These are phyloP conservation scores for Chaenodraco wilsoni DNA, from an alignment of 2,797 vertebrate genomes.

Conservation along the genomic window DNA sequence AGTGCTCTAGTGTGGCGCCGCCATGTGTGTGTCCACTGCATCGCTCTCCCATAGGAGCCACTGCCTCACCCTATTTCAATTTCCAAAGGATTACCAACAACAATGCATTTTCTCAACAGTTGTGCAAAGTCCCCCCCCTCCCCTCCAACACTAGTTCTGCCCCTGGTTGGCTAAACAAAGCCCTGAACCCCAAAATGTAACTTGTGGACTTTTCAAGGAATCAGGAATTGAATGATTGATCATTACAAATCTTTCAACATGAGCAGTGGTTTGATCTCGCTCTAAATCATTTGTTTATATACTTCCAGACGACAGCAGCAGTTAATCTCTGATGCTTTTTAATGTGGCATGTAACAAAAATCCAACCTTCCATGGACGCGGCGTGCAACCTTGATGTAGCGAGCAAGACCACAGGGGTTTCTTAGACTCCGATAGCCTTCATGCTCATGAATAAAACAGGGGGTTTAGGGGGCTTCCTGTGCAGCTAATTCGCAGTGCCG, in stretches of 20 bases:
- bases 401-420: conserved; percentile 86
- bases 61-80: conserved; percentile 67
- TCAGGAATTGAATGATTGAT: conserved; percentile 70
- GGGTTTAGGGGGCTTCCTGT: conserved; percentile 87
- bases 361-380: conserved; percentile 73
- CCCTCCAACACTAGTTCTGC: conserved; percentile 30
- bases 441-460: conserved; percentile 89
- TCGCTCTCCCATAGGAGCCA: conserved; percentile 45
- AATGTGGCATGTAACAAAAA: conserved; percentile 63
- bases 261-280: conserved; percentile 47
- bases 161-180: conserved; percentile 61
- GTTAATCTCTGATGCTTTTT: conserved; percentile 81
- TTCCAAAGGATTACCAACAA: conserved; percentile 79
- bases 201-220: conserved; percentile 63
- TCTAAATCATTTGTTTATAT: conserved; percentile 67
- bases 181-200: conserved; percentile 59
- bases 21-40: conserved; percentile 61
- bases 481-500: conserved; percentile 84
- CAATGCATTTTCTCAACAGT: conserved; percentile 74
- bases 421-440: conserved; percentile 83
- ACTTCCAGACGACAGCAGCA: conserved; percentile 64
- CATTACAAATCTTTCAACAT: conserved; percentile 63
- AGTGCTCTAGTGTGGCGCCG: conserved; percentile 37
- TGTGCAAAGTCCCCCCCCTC: conserved; percentile 69
- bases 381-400: conserved; percentile 84